Evolutionary conservation across 2,113 vertebrate genomes (phyloP), one percentile per base, ranked within the genome.

Genomic region (Oncorhynchus masou): DNA sequence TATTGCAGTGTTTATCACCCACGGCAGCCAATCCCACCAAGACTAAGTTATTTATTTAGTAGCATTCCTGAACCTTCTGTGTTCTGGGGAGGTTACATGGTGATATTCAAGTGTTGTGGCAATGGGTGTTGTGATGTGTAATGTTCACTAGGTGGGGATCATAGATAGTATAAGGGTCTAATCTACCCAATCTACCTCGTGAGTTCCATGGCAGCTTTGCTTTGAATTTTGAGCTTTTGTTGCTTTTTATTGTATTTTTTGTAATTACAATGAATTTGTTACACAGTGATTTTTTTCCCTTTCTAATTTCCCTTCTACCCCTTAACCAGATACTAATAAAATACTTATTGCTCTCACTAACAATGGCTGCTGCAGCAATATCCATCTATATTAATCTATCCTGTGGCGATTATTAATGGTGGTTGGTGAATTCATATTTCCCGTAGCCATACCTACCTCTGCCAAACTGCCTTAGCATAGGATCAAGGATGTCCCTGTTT

Each of bases 1-100:
- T 71, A 83, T 90, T 4, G 86, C 84, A 2, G 83, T 91, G 70
- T 88, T 91, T 78, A 84, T 89, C 48, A 87, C 87, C n/a, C 57
- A 74, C 0, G 64, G 45, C 79, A 76, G 29, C 73, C 74, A 19
- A 25, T 72, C 19, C 45, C 11, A 74, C 49, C 1, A 74, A 71
- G 59, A 60, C 54, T 77, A 31, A 19, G 16, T 57, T 13, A 57
- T 13, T 15, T 57, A 22, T 60, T 60, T 15, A 19, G 6, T 22
- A n/a, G n/a, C 19, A 60, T 22, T 19, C 5, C n/a, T 22, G 1
- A 57, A 7, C 59, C 15, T 15, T 15, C 20, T 60, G 4, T 60
- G n/a, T 60, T n/a, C 59, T 60, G 59, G 49, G 49, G 15, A 51
- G 15, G 15, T 51, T 51, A 51, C 16, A 54, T 60, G 57, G 20